These are phyloP conservation scores for Cordylochernes scorpioides DNA, from an alignment of 2,888 invertebrate genomes.

Conservation along the genomic window DNA sequence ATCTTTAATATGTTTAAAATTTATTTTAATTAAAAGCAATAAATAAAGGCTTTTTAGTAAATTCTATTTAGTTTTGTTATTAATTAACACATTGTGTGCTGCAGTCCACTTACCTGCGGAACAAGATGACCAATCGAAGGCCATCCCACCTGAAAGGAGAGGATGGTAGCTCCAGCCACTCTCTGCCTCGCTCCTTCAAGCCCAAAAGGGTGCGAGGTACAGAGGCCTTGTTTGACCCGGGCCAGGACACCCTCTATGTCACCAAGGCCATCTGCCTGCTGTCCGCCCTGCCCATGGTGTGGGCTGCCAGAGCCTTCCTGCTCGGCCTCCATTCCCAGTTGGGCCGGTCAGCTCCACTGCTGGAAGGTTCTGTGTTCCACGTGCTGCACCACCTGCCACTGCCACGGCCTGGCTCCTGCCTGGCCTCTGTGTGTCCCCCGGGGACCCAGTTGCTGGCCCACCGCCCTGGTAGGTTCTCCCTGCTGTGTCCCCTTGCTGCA, in stretches of 20 bases:
- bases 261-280: constrained; percentile 81
- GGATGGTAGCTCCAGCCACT: constrained; percentile 46
- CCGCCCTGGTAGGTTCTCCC: constrained; percentile 15
- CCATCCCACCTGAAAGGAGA: too few species aligned
- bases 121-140: too few species aligned
- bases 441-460: constrained; percentile 18
- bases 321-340: constrained; percentile 54
- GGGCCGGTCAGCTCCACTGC: constrained; percentile 24
- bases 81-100: too few species aligned
- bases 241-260: constrained; percentile 77
- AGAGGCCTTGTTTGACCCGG: constrained; percentile 42
- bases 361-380: constrained; percentile 85
- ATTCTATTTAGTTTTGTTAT: too few species aligned
- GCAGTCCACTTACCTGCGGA: too few species aligned
- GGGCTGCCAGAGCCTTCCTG: constrained; percentile 53
- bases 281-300: constrained; percentile 66
- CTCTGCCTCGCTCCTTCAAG: constrained; percentile 66
- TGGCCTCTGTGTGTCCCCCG: constrained; percentile 32
- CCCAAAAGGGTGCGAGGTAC: constrained; percentile 21
- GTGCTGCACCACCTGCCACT: constrained; percentile 74
- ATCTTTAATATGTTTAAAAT: too few species aligned
- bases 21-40: too few species aligned
- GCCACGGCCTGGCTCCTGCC: constrained; percentile 62
- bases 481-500: constrained; percentile 1
- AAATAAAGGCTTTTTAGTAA: too few species aligned